Percentiles rank a stretch among this genome's conserved stretches.
These are phyloP conservation scores for Opisthograptis luteolata DNA, from an alignment of 2,888 invertebrate species.

Conservation along the genomic window DNA sequence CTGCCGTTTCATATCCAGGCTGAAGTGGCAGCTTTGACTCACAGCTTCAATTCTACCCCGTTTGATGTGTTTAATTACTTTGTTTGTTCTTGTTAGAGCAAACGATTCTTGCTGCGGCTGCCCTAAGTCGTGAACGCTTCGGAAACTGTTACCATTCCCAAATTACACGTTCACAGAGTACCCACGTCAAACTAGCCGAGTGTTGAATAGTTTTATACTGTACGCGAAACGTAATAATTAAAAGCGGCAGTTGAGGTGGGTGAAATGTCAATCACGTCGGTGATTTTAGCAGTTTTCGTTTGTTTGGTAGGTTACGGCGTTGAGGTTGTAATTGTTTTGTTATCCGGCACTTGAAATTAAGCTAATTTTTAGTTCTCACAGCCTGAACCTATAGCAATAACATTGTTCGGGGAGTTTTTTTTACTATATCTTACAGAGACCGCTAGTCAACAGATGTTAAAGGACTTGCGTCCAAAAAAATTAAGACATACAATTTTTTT, in stretches of 20 bases:
- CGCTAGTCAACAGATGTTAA: too few relatives aligned
- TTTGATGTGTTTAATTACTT: constrained; percentile 85
- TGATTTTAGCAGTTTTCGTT: constrained; percentile 31
- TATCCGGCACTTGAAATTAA: too few relatives aligned
- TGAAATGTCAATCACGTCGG: constrained; percentile 45
- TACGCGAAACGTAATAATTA: constrained; percentile 72
- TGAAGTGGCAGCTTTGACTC: constrained; percentile 64
- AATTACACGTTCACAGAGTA: constrained; percentile 80
- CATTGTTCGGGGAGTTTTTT: too few relatives aligned
- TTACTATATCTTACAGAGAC: too few relatives aligned
- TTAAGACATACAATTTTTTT: too few relatives aligned
- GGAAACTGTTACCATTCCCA: constrained; percentile 76
- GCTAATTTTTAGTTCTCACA: too few relatives aligned
- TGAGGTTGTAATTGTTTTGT: not conserved
- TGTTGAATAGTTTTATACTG: constrained; percentile 69
- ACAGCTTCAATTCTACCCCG: constrained; percentile 75
- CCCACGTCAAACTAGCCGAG: constrained; percentile 76
- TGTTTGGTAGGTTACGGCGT: constrained; percentile 11
- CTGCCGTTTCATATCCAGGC: constrained; percentile 32
- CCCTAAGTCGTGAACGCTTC: constrained; percentile 75
- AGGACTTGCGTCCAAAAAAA: too few relatives aligned
- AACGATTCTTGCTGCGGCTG: constrained; percentile 74
- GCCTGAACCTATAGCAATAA: too few relatives aligned
- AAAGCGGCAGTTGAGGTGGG: constrained; percentile 43
- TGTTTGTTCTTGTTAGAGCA: constrained; percentile 78